Evolutionary conservation across 2,113 vertebrate species (phyloP), one percentile per base, ranked within the genome.

Genomic region (Corvus hawaiiensis): DNA sequence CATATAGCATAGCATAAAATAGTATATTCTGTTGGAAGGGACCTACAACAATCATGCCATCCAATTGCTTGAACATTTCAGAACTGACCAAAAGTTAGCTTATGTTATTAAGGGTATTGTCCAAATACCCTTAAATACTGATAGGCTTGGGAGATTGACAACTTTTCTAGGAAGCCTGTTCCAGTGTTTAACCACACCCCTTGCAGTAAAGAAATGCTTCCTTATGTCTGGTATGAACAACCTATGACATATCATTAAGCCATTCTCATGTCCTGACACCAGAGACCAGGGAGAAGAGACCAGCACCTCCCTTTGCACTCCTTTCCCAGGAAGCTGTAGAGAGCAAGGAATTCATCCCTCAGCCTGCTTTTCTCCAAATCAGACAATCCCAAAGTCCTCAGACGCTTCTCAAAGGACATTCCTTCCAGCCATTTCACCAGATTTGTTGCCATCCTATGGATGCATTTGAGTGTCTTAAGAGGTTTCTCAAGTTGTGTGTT

Each of bases 11-110:
- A 69, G 21, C 43, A 27, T 27, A 33, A 22, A 21, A 22, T 27
- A 39, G 49, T 56, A 32, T 20, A n/a, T 64, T 54, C 18, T 5
- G 3, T 22, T 43, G 16, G 23, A 81, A 86, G 32, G 14, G 20
- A 17, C 3, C 4, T 82, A 43, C 2, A 2, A 7, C 0, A 0
- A 28, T 28, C 16, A 35, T 9, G 17, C 10, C 24, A 52, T 69
- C 32, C 14, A 74, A 15, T 17, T 64, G 4, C 19, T 13, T 35
- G 26, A 21, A 26, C 16, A 41, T 10, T 72, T 78, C 33, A 44
- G 43, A 30, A 23, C 2, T n/a, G 11, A 33, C 15, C 39, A 37
- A 35, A 66, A 77, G 16, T 27, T 56, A 26, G 64, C 27, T 2
- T 5, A 4, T 28, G 1, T 26, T 63, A 20, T 39, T 46, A 35